Base-by-base conservation (phyloP, 2,888 invertebrate species). In the Lepidocyrtoides sp. region DNA sequence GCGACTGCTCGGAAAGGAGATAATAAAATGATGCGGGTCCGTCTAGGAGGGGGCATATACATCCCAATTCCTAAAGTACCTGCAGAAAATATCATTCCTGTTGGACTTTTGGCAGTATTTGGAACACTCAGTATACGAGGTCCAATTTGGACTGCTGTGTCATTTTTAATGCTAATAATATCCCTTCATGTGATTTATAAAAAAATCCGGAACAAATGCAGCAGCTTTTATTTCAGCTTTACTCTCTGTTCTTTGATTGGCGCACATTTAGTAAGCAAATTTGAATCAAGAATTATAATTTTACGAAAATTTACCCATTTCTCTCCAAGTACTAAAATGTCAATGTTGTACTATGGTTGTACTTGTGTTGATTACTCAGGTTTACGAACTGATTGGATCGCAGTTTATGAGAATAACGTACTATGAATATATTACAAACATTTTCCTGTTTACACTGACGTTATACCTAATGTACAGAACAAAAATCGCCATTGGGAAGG, bases 381-480 rank as follows among this genome's bases (percentile, higher is more conserved):
- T 89, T 14, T 89, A 89, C 63, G 93, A 89, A 32, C 29, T 91
- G 2, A 72, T 89, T 0, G 79, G 60, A 5, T 14, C 14, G 26
- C 48, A 84, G 1, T 66, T 82, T n/a, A 87, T 89, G 87, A 63
- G 92, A n/a, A 92, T 93, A 32, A 92, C 93, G 0, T 86, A 91
- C 23, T 44, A 26, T 4, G 91, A 93, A 48, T 93, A 92, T 57
- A 63, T 92, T 4, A 81, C 82, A 10, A 89, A 91, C 44, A 85
- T 92, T n/a, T 57, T 86, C n/a, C 91, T 93, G n/a, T 83, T 93
- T 12, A 84, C 89, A 4, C 44, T 91, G 0, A 91, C 92, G 0
- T 36, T 93, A 20, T 91, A 81, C 54, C 20, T 88, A 5, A 92
- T 93, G 36, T 86, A 92, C 66, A 81, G 86, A 51, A 93, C 93